These are phyloP conservation scores for Petaurus breviceps DNA, from an alignment of 2,113 vertebrate species.

Conservation along the genomic window DNA sequence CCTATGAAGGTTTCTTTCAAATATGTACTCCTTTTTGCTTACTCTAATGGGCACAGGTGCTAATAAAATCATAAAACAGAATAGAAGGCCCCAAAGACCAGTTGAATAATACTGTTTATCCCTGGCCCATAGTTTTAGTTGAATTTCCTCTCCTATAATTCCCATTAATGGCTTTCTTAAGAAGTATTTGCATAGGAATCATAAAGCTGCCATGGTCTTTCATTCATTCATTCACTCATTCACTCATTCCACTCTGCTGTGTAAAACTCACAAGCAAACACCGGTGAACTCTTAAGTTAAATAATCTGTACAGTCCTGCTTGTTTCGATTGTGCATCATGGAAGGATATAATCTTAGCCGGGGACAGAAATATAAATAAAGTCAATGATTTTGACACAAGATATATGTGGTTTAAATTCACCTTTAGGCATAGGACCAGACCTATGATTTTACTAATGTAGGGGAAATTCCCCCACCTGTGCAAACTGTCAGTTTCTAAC, in stretches of 20 bases:
- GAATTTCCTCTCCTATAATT: slow-evolving; percentile 39
- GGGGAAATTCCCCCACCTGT: background rate
- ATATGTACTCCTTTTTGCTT: slow-evolving; percentile 87
- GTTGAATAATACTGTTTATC: slow-evolving; percentile 10
- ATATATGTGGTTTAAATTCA: background rate
- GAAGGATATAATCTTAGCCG: slow-evolving; percentile 26
- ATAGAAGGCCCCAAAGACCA: slow-evolving; percentile 32
- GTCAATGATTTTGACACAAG: background rate
- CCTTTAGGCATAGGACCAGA: background rate
- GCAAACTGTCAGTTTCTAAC: background rate
- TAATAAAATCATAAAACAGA: slow-evolving; percentile 41
- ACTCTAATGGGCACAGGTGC: slow-evolving; percentile 78
- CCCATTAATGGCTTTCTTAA: slow-evolving; percentile 55
- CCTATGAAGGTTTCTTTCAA: slow-evolving; percentile 69
- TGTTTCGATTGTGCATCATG: background rate
- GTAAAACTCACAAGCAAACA: slow-evolving; percentile 24
- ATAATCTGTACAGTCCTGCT: slow-evolving; percentile 30
- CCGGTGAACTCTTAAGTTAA: background rate
- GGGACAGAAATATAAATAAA: background rate
- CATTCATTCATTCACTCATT: slow-evolving; percentile 17
- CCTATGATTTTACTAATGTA: background rate
- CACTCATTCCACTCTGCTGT: background rate
- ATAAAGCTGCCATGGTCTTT: slow-evolving; percentile 10
- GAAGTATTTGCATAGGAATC: slow-evolving; percentile 48
- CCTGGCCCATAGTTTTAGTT: slow-evolving; percentile 13